Conservation (phyloP, 2,113 vertebrate species). For the Tor tambroides region DNA sequence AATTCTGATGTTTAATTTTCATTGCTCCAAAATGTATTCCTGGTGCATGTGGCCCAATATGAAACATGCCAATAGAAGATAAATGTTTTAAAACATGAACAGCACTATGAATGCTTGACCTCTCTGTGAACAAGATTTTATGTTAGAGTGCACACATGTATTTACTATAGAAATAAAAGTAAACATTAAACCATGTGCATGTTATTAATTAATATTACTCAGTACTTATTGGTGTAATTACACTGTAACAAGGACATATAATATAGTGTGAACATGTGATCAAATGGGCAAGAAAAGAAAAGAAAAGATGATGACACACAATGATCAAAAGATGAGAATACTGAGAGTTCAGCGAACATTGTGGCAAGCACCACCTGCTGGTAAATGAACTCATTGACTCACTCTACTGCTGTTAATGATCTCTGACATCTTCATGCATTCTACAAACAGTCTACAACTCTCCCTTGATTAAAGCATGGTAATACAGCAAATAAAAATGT, state of each 20-base stretch:
- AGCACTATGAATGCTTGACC: neutral
- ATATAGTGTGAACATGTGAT: neutral
- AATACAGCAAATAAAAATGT: neutral
- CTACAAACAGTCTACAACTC: neutral
- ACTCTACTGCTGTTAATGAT: neutral
- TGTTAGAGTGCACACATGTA: neutral
- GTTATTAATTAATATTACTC: neutral
- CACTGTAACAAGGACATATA: neutral
- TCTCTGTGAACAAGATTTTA: neutral
- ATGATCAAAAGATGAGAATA: neutral
- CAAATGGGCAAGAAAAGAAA: neutral
- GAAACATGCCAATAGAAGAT: neutral
- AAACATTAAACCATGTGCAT: neutral
- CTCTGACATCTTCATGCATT: neutral
- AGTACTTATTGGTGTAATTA: neutral
- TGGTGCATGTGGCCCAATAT: neutral
- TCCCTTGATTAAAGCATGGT: neutral
- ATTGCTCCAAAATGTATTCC: neutral
- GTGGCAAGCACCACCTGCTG: conserved; percentile 55
- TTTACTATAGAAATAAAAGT: neutral
- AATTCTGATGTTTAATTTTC: neutral
- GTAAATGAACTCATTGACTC: neutral
- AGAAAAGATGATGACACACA: neutral
- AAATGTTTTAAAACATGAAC: neutral
- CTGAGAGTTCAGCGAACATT: neutral